Evolutionary conservation across 2,113 vertebrate genomes (phyloP).

Genomic region (Mola mola): DNA sequence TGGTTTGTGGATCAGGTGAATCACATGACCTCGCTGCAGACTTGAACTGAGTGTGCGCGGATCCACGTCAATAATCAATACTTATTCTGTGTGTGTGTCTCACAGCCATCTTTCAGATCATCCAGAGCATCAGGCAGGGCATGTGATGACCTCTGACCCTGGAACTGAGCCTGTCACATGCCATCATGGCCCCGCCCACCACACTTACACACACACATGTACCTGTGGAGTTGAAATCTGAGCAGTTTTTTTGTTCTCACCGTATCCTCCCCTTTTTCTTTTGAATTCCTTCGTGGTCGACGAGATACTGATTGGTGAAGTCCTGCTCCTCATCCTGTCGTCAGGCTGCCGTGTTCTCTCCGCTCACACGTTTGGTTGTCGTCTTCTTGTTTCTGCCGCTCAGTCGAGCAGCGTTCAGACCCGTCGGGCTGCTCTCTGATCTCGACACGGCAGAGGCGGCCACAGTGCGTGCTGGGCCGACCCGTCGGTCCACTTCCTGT

Average conservation of each 20-base stretch:
- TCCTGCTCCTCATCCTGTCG: conserved; percentile 39
- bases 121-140: conserved; percentile 85
- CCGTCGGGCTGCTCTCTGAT: no score
- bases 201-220: conserved; percentile 15
- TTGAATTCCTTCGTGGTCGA: conserved; percentile 30
- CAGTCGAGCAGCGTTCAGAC: no score
- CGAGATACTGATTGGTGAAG: conserved; percentile 48
- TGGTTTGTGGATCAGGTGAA: conserved; percentile 84
- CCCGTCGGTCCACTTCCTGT: not conserved
- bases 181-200: conserved; percentile 23
- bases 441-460: no score
- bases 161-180: conserved; percentile 15
- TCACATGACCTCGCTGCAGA: conserved; percentile 5
- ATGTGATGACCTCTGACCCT: conserved; percentile 70
- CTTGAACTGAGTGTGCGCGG: not conserved
- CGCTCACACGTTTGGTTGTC: no score
- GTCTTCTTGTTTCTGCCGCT: no score
- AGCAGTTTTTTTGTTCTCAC: conserved; percentile 3
- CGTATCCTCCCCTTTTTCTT: not conserved
- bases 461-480: no score
- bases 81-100: conserved; percentile 11
- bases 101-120: conserved; percentile 86
- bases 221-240: conserved; percentile 49
- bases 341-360: no score
- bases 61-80: no score